Conservation (phyloP, 30 jellyfish, hydroid and myxozoan species). For the Sanderia malayensis region DNA sequence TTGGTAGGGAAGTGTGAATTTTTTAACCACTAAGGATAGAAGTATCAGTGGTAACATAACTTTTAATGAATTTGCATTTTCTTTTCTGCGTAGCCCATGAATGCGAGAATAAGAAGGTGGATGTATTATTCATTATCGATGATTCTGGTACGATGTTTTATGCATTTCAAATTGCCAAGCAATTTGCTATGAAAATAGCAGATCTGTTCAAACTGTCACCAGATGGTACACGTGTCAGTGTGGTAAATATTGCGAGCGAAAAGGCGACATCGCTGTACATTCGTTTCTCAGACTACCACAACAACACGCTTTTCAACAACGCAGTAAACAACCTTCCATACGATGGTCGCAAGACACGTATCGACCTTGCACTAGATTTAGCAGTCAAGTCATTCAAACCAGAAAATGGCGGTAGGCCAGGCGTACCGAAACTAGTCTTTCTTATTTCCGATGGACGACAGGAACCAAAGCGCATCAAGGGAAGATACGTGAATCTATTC, state of each 20-base stretch:
- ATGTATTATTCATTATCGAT: constrained; percentile 24
- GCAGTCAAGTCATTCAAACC: constrained; percentile 14
- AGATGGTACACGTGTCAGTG: constrained; percentile 35
- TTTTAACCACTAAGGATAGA: no score
- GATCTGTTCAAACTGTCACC: constrained; percentile 19
- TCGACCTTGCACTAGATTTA: constrained; percentile 34
- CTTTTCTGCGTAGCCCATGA: not conserved
- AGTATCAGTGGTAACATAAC: no score
- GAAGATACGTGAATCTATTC: constrained; percentile 15
- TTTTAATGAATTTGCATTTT: no score
- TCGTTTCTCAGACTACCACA: constrained; percentile 22
- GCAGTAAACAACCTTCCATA: constrained; percentile 16
- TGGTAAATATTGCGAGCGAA: constrained; percentile 10
- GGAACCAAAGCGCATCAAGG: constrained; percentile 13
- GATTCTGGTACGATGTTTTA: constrained; percentile 33
- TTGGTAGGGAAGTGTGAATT: no score
- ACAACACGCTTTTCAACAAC: constrained; percentile 8
- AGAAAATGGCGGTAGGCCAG: constrained; percentile 36
- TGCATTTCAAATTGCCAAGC: constrained; percentile 18
- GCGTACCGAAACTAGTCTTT: constrained; percentile 31
- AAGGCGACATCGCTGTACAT: constrained; percentile 5
- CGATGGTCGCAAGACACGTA: constrained; percentile 22
- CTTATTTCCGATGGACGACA: constrained; percentile 45
- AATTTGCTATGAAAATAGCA: not conserved
- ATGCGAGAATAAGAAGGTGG: constrained; percentile 27